These are phyloP conservation scores for Sternarchorhynchus goeldii DNA, from an alignment of 2,797 vertebrate species.

Conservation along the genomic window DNA sequence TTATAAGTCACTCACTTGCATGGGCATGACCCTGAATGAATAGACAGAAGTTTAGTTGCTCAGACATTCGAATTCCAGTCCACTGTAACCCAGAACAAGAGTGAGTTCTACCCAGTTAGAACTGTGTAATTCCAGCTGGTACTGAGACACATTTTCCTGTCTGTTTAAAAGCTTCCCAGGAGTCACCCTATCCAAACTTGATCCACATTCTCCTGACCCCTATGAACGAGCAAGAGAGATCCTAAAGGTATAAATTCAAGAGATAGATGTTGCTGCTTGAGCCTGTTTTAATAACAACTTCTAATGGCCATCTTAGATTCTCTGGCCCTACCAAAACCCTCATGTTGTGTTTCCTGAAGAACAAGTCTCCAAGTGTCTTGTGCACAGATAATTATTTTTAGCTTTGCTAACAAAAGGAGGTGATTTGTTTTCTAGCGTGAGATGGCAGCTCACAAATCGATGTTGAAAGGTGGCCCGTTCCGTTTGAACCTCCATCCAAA, in stretches of 20 bases:
- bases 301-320: background rate
- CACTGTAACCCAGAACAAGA: background rate
- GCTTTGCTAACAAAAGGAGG: slow-evolving; percentile 53
- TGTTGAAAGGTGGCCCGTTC: slow-evolving; percentile 82
- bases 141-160: slow-evolving; percentile 44
- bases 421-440: slow-evolving; percentile 73
- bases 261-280: background rate
- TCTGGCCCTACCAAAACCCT: slow-evolving; percentile 12
- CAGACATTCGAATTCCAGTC: slow-evolving; percentile 3
- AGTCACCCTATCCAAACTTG: slow-evolving; percentile 79
- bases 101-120: background rate
- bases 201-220: slow-evolving; percentile 75
- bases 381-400: slow-evolving; percentile 22
- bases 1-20: background rate
- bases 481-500: slow-evolving; percentile 80
- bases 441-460: slow-evolving; percentile 68
- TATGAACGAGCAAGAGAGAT: slow-evolving; percentile 74
- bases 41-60: background rate
- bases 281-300: background rate
- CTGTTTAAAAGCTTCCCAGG: slow-evolving; percentile 76
- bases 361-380: slow-evolving; percentile 15
- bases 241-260: slow-evolving; percentile 61
- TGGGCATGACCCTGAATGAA: slow-evolving; percentile 4
- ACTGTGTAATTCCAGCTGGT: background rate
- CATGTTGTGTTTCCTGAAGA: slow-evolving; percentile 18